Evolutionary conservation across 1,140 invertebrate species (phyloP).

Genomic region (Rhynchophorus ferrugineus): DNA sequence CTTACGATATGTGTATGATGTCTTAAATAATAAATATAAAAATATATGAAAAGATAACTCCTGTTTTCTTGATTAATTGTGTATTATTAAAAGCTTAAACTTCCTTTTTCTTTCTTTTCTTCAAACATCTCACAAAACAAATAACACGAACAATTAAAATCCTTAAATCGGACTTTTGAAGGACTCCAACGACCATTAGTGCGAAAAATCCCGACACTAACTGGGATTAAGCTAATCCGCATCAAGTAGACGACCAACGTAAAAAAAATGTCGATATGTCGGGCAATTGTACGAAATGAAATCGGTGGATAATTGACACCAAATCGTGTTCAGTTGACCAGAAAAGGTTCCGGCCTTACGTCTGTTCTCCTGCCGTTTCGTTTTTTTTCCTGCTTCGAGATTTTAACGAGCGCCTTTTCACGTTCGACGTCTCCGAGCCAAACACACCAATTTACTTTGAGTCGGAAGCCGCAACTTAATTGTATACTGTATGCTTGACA

Average conservation of each 20-base stretch:
- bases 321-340: conserved; percentile 26
- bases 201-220: conserved; percentile 15
- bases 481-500: conserved; percentile 6
- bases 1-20: no score
- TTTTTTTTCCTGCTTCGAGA: conserved; percentile 5
- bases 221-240: conserved; percentile 21
- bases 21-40: no score
- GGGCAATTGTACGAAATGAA: conserved; percentile 25
- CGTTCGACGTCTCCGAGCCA: conserved; percentile 1
- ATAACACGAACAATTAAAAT: no score
- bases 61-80: no score
- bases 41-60: no score
- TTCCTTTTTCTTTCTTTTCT: no score
- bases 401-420: conserved; percentile 15
- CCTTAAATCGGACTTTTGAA: no score
- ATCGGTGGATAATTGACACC: conserved; percentile 25
- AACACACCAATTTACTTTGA: conserved; percentile 21
- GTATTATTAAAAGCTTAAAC: no score
- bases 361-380: conserved; percentile 12
- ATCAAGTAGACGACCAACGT: conserved; percentile 20
- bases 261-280: no score
- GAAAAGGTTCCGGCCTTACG: conserved; percentile 10
- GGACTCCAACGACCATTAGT: conserved; percentile 11
- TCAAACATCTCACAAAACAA: no score
- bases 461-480: conserved; percentile 6